Percentiles rank a stretch among this genome's conserved stretches.
Conservation (phyloP, 2,888 invertebrate species). For the Cephalotes varians region DNA sequence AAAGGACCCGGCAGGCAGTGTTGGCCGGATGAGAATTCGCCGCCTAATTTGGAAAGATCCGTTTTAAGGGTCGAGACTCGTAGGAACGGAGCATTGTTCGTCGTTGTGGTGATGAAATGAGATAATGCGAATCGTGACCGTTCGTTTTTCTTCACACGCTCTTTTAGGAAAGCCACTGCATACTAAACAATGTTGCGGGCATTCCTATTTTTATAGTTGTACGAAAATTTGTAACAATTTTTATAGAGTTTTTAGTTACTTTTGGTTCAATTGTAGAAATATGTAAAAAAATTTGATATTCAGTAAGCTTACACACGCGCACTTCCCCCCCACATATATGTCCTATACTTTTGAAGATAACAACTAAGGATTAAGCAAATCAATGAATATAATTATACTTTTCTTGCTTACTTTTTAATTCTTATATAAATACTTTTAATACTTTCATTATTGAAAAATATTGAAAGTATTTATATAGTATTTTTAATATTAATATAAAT, state of each 20-base stretch:
- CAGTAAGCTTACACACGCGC: too few relatives aligned
- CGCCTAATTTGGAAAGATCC: constrained; percentile 74
- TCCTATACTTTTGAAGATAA: not conserved
- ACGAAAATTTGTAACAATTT: not conserved
- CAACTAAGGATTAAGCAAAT: not conserved
- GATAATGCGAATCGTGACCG: constrained; percentile 66
- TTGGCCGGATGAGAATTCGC: constrained; percentile 71
- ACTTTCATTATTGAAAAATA: too few relatives aligned
- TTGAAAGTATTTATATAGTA: too few relatives aligned
- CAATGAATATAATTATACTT: not conserved
- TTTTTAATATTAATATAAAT: too few relatives aligned
- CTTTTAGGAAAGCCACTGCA: constrained; percentile 50
- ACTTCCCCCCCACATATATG: too few relatives aligned
- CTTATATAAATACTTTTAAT: too few relatives aligned
- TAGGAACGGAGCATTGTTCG: constrained; percentile 31
- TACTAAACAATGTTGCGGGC: not conserved
- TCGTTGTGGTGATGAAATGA: constrained; percentile 58
- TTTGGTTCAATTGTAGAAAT: not conserved
- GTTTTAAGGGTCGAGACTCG: constrained; percentile 53
- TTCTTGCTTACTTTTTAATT: not conserved
- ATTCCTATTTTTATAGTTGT: not conserved
- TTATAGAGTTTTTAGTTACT: not conserved
- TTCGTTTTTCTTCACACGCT: constrained; percentile 56
- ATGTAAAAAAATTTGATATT: not conserved
- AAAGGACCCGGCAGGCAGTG: constrained; percentile 56